Evolutionary conservation across 2,113 vertebrate species (phyloP), one percentile per base, ranked within the genome.

Genomic region (Ceyx margarethae): DNA sequence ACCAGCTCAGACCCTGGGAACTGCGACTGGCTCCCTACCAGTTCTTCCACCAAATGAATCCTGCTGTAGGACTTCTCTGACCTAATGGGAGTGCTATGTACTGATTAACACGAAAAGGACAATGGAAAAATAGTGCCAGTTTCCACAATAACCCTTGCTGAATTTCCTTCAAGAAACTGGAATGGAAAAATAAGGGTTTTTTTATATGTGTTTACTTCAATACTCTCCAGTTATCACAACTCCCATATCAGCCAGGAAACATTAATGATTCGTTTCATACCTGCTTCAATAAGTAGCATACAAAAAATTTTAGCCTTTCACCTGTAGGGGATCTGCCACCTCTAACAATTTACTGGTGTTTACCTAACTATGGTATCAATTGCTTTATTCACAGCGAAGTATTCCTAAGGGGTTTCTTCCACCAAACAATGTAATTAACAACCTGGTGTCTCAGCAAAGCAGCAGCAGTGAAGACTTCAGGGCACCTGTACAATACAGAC

Each of bases 71-170:
- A 85, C 82, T 85, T 7, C 71, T 67, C 69, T 93, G 95, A 95
- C 43, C 82, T 95, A 77, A 91, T 7, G 67, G 53, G 4, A 64
- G 37, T 45, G 73, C 68, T 95, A 96, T 91, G 91, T 77, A 89
- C 91, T 81, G 90, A 93, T 95, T 82, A 96, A 87, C 72, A 75
- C 76, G 31, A 90, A 94, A 87, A 61, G 76, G 33, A 91, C 81
- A 95, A 94, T 73, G 91, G 94, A 95, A 95, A 96, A 95, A 69
- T 12, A 82, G 81, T 29, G 15, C 31, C 35, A 46, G 62, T 91
- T 95, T 64, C 83, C 89, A 93, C 83, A 93, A 50, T 48, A 94
- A 65, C 45, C 58, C 25, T 50, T 26, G 54, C 42, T 75, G 50
- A 76, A 43, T 51, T 79, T 40, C n/a, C 84, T 87, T 91, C 45